Evolutionary conservation across 2,888 invertebrate genomes (phyloP), one percentile per base, ranked within the genome.

Genomic region (Gari tellinella): DNA sequence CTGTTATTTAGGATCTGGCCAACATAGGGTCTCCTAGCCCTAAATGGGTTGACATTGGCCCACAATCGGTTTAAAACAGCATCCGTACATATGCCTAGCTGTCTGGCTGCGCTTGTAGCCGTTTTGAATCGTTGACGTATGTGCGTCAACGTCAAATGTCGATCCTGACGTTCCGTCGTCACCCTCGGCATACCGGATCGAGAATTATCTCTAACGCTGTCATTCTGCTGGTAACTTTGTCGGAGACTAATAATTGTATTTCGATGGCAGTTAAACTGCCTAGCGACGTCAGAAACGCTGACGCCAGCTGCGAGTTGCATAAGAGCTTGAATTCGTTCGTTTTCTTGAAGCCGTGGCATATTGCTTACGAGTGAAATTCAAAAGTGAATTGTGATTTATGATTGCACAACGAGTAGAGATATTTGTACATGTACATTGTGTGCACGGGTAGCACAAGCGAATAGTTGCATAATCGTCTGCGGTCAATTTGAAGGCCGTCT

Each of bases 21-120:
- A 19, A 57, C 57, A 45, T 21, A 43, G 41, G 43, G 57, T 26
- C 57, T 45, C 26, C 43, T 57, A 57, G 57, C 45, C 55, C 55
- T 55, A 19, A 55, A 38, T 31, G 40, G 14, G 19, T 55, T 38
- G 17, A 17, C 55, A 38, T 55, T 38, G 38, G 38, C 40, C 45
- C 41, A 17, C 15, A 43, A 25, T 14, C 57, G 23, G 21, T 43
- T 45, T 17, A 57, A 19, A 57, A 43, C 41, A 8, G 43, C 43
- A n/a, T 58, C 31, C 58, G 17, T 58, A 17, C 12, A 46, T 15
- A 45, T 53, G 45, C 63, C 53, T n/a, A 53, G 46, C 48, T 55
- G 48, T 14, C 53, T 46, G 1, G 52, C 62, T 52, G 52, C 41
- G 17, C n/a, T 19, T 17, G 43, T 41, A n/a, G 51, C 62, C 3